phyloP scores from a whole-genome alignment of 1,140 invertebrate species.

The Eupeodes corollae region DNA sequence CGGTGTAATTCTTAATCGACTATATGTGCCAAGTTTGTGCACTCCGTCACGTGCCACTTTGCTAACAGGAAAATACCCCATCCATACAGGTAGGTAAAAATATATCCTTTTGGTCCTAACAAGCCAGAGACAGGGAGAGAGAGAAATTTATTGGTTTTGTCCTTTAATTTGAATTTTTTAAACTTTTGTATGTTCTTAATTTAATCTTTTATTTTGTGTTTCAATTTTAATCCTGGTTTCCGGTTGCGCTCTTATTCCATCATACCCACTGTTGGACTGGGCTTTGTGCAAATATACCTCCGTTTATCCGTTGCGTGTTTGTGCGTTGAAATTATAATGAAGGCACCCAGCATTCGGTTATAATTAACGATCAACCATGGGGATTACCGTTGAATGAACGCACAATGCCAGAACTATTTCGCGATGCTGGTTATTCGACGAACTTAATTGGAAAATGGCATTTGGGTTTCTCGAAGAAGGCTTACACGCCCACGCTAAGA shows the following conservation, averaged over 20 bases:
- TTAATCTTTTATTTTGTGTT: too few relatives aligned
- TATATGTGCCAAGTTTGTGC: slow-evolving; percentile 66
- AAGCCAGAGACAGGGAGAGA: too few relatives aligned
- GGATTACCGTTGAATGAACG: slow-evolving; percentile 62
- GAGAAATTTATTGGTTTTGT: too few relatives aligned
- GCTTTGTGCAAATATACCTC: neutral
- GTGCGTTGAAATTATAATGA: neutral
- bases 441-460: slow-evolving; percentile 88
- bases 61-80: slow-evolving; percentile 74
- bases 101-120: too few relatives aligned
- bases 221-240: too few relatives aligned
- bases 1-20: slow-evolving; percentile 62
- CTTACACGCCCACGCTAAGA: slow-evolving; percentile 62
- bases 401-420: slow-evolving; percentile 64
- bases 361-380: slow-evolving; percentile 58
- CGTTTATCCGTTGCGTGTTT: neutral
- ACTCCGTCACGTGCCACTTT: slow-evolving; percentile 66
- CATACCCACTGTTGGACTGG: too few relatives aligned
- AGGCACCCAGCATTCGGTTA: slow-evolving; percentile 71
- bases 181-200: too few relatives aligned
- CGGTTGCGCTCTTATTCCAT: too few relatives aligned
- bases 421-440: slow-evolving; percentile 64
- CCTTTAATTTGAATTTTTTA: too few relatives aligned
- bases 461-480: slow-evolving; percentile 56
- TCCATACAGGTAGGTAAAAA: slow-evolving; percentile 51